A percentile compares a stretch with the other conserved stretches of the same genome.
phyloP scores from a whole-genome alignment of 2,888 invertebrate genomes.

The Aromia moschata region DNA sequence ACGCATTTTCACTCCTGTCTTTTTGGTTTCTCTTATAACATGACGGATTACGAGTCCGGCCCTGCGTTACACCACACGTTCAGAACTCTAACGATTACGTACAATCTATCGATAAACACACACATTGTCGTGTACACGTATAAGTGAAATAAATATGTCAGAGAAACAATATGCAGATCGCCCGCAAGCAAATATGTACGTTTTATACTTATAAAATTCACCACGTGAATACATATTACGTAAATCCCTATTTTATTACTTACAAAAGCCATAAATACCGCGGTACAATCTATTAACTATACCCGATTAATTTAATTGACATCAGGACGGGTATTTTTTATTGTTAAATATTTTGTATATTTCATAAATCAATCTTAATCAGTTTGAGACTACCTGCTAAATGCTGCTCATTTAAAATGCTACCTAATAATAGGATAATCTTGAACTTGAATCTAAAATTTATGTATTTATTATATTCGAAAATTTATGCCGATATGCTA shows the following conservation, averaged over 20 bases:
- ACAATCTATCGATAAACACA: too few species aligned
- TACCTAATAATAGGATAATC: not conserved
- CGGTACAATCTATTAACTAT: not conserved
- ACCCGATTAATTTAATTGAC: not conserved
- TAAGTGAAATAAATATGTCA: too few species aligned
- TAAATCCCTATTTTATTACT: not conserved
- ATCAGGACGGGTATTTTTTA: not conserved
- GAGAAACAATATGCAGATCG: too few species aligned
- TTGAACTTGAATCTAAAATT: not conserved
- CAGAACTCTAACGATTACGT: too few species aligned
- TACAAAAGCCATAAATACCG: not conserved
- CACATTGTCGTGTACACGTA: too few species aligned
- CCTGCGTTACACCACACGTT: too few species aligned
- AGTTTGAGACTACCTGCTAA: not conserved
- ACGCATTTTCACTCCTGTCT: too few species aligned
- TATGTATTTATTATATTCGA: not conserved
- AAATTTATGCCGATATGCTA: slow-evolving; percentile 13
- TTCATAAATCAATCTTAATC: not conserved
- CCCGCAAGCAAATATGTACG: not conserved
- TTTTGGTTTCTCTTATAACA: too few species aligned
- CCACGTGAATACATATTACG: not conserved
- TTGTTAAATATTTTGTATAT: not conserved
- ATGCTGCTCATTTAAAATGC: not conserved
- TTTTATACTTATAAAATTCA: not conserved
- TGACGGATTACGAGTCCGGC: too few species aligned